Conservation (phyloP, 1,140 invertebrate species). For the Drosophila elegans region DNA sequence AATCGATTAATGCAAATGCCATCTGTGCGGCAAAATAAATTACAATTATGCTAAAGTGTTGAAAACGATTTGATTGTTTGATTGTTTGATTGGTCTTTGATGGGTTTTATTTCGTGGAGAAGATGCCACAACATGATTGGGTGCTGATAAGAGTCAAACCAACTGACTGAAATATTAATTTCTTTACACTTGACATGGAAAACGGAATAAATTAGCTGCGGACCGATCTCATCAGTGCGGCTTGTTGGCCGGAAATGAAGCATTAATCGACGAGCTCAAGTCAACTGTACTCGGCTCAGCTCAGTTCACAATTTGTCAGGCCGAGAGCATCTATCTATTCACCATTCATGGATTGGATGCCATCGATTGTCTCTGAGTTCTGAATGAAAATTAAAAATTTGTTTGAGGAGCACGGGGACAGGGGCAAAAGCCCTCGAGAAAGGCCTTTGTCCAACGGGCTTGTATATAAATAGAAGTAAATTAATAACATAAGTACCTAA, state of each 20-base stretch:
- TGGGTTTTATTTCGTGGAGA: conserved; percentile 12
- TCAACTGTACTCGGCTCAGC: conserved; percentile 32
- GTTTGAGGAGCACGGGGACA: conserved; percentile 1
- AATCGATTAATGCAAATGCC: conserved; percentile 75
- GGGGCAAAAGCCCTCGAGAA: conserved; percentile 32
- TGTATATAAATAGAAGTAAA: conserved; percentile 83
- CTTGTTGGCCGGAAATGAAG: conserved; percentile 58
- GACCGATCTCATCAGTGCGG: conserved; percentile 6
- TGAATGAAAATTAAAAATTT: conserved; percentile 75
- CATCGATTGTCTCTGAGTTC: conserved; percentile 59
- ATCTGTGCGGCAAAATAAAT: conserved; percentile 59
- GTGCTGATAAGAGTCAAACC: conserved; percentile 12
- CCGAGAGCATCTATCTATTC: conserved; percentile 45
- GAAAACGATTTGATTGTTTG: conserved; percentile 75
- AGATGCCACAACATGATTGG: conserved; percentile 16
- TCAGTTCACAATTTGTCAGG: conserved; percentile 69
- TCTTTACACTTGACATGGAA: conserved; percentile 65
- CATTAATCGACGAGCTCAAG: conserved; percentile 64
- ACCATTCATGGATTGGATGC: conserved; percentile 36
- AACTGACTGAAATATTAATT: conserved; percentile 70
- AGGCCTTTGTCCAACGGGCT: conserved; percentile 70
- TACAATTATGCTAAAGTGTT: conserved; percentile 81
- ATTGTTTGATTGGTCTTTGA: conserved; percentile 56
- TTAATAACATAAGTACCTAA: conserved; percentile 84
- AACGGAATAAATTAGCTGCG: conserved; percentile 51